Base-by-base conservation (phyloP, 2,888 invertebrate species). In the Eubasilissa splendida region DNA sequence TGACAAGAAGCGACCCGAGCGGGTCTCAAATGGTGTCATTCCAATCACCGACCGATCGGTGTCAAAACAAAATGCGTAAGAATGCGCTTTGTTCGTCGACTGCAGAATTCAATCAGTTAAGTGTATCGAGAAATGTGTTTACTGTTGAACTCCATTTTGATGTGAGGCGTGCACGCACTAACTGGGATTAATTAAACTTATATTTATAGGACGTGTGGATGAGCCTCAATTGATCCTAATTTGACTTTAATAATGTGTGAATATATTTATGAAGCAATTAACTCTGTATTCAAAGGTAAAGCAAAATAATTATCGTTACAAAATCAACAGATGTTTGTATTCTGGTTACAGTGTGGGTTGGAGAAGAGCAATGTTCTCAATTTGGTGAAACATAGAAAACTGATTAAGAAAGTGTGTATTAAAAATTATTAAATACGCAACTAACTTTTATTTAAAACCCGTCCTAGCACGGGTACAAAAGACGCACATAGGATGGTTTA, bases 101-200 rank as follows among this genome's bases (percentile, higher is more conserved):
- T 12, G 33, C 42, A 52, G 4, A 33, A 33, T 10, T 63, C 33
- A 3, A 63, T 11, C 12, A 1, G n/a, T 7, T 33, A 2, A 63
- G 12, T 33, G 11, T 33, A 33, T n/a, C 31, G 12, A 63, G 63
- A 12, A 31, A 42, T 9, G 14, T 50, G 50, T 68, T 68, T n/a
- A 50, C 68, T 14, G 68, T 68, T 52, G 5, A 50, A 14, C 3
- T 4, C 52, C 68, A 9, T 68, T 66, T n/a, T 50, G 52, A 68
- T 68, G n/a, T 14, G 50, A 50, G 68, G 42, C 52, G 14, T 50
- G 68, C 50, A 50, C 68, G 50, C 50, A 68, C 52, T 12, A 42
- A n/a, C 42, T 4, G 7, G n/a, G 68, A 68, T 52, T 68, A 68
- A 68, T 68, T 68, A 68, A 52, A 68, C 50, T 22, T 68, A 50